A percentile compares a stretch with the other conserved stretches of the same genome.
Conservation (phyloP, 2,888 invertebrate genomes). For the Dryococelus australis region DNA sequence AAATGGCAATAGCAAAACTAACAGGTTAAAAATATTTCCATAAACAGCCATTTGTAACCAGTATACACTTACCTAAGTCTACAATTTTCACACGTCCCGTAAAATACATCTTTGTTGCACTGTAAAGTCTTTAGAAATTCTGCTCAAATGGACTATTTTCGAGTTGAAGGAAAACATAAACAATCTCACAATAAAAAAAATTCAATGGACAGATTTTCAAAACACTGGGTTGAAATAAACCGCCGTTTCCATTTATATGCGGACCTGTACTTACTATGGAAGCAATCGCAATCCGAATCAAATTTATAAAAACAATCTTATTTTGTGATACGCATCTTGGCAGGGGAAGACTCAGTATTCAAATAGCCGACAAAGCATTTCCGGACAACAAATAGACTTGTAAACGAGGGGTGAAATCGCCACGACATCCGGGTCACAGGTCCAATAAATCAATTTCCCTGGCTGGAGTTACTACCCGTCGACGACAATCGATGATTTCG, state of each 20-base stretch:
- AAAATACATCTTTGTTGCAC: no score
- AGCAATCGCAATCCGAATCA: neutral
- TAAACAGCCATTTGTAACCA: no score
- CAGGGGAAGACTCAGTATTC: neutral
- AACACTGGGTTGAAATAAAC: neutral
- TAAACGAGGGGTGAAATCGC: neutral
- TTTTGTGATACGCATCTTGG: neutral
- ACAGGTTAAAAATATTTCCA: no score
- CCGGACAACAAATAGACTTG: neutral
- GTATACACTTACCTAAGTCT: no score
- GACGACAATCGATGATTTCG: neutral
- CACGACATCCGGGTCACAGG: neutral
- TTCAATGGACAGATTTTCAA: no score
- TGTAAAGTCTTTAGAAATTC: no score
- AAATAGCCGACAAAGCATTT: neutral
- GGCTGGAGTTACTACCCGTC: neutral
- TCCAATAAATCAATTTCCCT: constrained; percentile 7
- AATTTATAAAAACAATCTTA: neutral
- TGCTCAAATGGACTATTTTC: no score
- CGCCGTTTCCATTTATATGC: neutral
- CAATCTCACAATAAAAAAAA: no score
- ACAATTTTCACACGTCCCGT: no score
- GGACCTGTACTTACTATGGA: neutral
- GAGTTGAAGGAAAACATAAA: no score
- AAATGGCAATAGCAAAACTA: no score